Evolutionary conservation across 1,140 invertebrate species (phyloP).

Genomic region (Ips typographus): DNA sequence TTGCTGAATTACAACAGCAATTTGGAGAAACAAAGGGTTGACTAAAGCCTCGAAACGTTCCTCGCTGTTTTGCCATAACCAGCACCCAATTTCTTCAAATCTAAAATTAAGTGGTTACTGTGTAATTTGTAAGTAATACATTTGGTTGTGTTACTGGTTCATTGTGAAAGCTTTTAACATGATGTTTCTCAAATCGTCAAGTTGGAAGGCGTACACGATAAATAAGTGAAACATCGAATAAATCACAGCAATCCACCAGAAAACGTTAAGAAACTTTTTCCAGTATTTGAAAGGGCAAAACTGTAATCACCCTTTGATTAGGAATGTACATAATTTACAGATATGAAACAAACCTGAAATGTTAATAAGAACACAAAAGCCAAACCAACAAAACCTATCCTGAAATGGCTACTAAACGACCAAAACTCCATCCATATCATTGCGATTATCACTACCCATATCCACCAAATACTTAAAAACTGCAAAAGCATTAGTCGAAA

Average conservation of each 20-base stretch:
- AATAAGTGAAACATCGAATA: slow-evolving; percentile 26
- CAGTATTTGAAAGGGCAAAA: slow-evolving; percentile 12
- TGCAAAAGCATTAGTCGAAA: background rate
- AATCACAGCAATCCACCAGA: slow-evolving; percentile 27
- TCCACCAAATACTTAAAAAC: slow-evolving; percentile 16
- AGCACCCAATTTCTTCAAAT: slow-evolving; percentile 1
- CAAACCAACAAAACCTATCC: slow-evolving; percentile 16
- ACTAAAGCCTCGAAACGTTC: background rate
- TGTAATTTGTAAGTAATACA: slow-evolving; percentile 5
- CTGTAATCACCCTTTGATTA: slow-evolving; percentile 15
- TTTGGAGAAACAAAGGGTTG: slow-evolving; percentile 19
- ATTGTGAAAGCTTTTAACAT: background rate
- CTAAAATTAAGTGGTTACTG: slow-evolving; percentile 1
- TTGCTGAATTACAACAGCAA: slow-evolving; percentile 24
- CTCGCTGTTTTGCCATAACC: background rate
- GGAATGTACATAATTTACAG: background rate
- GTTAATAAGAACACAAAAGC: slow-evolving; percentile 12
- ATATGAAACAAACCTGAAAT: slow-evolving; percentile 15
- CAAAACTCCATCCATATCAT: slow-evolving; percentile 25
- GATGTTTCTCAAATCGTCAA: background rate
- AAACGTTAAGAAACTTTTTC: slow-evolving; percentile 22
- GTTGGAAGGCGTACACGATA: slow-evolving; percentile 16
- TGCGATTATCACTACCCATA: slow-evolving; percentile 20
- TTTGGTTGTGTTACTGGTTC: background rate
- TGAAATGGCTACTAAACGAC: slow-evolving; percentile 7